Evolutionary conservation across 2,888 invertebrate species (phyloP).

Genomic region (Galerucella calmariensis): DNA sequence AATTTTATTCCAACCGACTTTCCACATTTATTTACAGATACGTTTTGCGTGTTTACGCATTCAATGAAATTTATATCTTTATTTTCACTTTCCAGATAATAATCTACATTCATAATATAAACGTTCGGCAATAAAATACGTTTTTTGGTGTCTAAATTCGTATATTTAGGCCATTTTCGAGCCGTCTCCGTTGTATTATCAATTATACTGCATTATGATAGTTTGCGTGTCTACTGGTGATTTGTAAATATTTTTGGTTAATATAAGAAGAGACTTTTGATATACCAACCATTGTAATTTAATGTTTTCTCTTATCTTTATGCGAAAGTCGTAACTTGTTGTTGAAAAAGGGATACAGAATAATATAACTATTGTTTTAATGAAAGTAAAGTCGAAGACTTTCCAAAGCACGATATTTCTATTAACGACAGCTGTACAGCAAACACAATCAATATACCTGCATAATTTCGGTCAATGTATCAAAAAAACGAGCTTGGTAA

Average conservation of each 20-base stretch:
- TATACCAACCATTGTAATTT: conserved; percentile 35
- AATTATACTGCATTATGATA: conserved; percentile 42
- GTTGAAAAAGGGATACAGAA: neutral
- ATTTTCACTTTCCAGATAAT: conserved; percentile 6
- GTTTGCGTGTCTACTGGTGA: conserved; percentile 34
- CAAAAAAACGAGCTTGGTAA: too few species aligned
- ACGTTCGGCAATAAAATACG: neutral
- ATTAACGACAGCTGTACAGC: too few species aligned
- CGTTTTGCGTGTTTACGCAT: conserved; percentile 2
- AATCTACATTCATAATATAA: conserved; percentile 5
- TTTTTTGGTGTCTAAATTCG: conserved; percentile 10
- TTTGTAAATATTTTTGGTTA: conserved; percentile 36
- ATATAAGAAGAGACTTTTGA: conserved; percentile 35
- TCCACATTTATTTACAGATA: neutral
- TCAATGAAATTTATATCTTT: neutral
- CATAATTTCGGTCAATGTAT: too few species aligned
- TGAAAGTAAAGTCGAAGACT: too few species aligned
- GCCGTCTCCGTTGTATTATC: conserved; percentile 23
- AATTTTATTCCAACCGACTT: neutral
- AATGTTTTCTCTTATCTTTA: conserved; percentile 8
- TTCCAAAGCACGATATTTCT: too few species aligned
- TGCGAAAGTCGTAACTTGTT: neutral
- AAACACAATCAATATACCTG: too few species aligned
- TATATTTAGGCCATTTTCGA: conserved; percentile 10
- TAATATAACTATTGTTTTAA: neutral